Evolutionary conservation across 1,140 invertebrate species (phyloP).

Genomic region (Aleiodes sp.): DNA sequence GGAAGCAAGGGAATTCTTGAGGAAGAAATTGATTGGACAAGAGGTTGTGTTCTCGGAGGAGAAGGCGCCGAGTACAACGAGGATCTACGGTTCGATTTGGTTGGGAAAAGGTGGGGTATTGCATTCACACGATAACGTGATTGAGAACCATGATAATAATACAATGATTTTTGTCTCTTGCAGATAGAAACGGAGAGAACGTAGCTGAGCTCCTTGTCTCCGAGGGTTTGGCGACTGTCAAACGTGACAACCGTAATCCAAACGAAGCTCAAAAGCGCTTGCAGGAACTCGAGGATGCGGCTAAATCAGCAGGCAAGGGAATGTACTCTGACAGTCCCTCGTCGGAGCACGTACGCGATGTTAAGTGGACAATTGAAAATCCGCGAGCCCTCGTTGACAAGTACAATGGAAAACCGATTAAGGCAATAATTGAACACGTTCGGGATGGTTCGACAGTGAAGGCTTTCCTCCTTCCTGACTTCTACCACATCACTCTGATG

Average conservation of each 20-base stretch:
- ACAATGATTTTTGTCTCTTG: constrained; percentile 30
- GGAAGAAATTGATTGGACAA: constrained; percentile 91
- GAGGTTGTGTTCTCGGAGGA: constrained; percentile 84
- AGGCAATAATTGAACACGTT: constrained; percentile 94
- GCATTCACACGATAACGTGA: neutral
- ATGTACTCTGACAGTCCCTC: constrained; percentile 74
- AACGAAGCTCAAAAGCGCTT: constrained; percentile 75
- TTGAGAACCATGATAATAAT: constrained; percentile 20
- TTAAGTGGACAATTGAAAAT: constrained; percentile 90
- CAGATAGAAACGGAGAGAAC: constrained; percentile 82
- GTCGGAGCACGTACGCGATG: constrained; percentile 79
- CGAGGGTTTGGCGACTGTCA: constrained; percentile 88
- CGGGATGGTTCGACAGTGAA: constrained; percentile 95
- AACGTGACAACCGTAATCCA: constrained; percentile 76
- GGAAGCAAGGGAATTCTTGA: constrained; percentile 94
- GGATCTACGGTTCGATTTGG: constrained; percentile 90
- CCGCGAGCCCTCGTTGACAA: constrained; percentile 84
- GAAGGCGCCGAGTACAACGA: constrained; percentile 76
- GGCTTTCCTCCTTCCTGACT: constrained; percentile 87
- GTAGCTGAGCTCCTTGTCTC: constrained; percentile 86
- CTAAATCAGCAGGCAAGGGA: constrained; percentile 87
- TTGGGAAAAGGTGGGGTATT: constrained; percentile 78
- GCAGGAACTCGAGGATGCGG: constrained; percentile 89
- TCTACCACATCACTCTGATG: constrained; percentile 91
- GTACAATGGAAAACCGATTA: constrained; percentile 79